phyloP scores from a whole-genome alignment of 2,797 vertebrate genomes.

The Morus bassanus region DNA sequence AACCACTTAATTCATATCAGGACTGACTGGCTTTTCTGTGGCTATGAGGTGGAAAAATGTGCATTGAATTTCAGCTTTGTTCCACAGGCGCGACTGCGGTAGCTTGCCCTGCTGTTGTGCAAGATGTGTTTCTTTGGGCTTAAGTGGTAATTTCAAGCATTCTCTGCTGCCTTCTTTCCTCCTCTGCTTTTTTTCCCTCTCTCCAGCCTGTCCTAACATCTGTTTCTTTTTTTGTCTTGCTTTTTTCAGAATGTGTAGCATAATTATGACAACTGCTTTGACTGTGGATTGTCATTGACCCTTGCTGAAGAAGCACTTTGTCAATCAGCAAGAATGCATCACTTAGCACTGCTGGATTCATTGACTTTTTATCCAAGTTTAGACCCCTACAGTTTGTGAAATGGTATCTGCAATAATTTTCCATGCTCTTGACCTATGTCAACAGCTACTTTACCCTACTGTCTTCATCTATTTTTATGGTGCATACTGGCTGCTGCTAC shows the following conservation, averaged over 20 bases:
- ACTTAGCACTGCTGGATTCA: neutral
- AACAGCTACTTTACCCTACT: neutral
- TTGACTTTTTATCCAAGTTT: neutral
- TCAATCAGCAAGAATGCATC: neutral
- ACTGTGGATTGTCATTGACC: neutral
- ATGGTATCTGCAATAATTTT: constrained; percentile 1
- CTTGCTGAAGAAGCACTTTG: neutral
- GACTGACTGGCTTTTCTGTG: neutral
- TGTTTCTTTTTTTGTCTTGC: neutral
- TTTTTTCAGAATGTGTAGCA: neutral
- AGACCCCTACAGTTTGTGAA: neutral
- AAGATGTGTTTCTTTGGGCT: neutral
- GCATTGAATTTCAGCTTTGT: neutral
- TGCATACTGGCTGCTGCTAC: neutral
- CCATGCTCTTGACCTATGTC: neutral
- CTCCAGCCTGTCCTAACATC: neutral
- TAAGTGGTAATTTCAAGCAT: constrained; percentile 2
- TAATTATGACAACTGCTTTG: constrained; percentile 29
- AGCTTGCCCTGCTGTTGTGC: neutral
- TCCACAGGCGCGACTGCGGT: neutral
- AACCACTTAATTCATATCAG: neutral
- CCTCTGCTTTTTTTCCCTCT: neutral
- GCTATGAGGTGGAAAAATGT: neutral
- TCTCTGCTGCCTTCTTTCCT: neutral
- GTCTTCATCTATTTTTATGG: neutral